Conservation (phyloP, 1,140 invertebrate species). For the honey bee (Apis mellifera) region Amel_HAv3.1 CM009945.2:3684001-3684500, state of each 20-base stretch:
- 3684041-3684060: neutral
- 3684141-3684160: neutral
- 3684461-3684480: constrained; percentile 33
- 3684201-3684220: neutral
- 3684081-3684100: neutral
- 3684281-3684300: neutral
- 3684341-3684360: constrained; percentile 73
- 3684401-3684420: constrained; percentile 28
- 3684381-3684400: constrained; percentile 35
- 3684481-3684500: neutral
- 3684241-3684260: neutral
- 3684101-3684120: neutral
- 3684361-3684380: constrained; percentile 29
- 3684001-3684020: neutral
- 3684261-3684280: too few species aligned
- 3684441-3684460: constrained; percentile 46
- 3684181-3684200: constrained; percentile 33
- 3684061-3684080: too few species aligned
- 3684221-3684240: neutral
- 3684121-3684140: neutral
- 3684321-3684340: constrained; percentile 60
- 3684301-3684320: constrained; percentile 52
- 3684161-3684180: constrained; percentile 9
- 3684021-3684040: neutral
- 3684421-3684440: constrained; percentile 9